These are phyloP conservation scores for Calonectris borealis DNA, from an alignment of 2,113 vertebrate species.

Conservation along the genomic window DNA sequence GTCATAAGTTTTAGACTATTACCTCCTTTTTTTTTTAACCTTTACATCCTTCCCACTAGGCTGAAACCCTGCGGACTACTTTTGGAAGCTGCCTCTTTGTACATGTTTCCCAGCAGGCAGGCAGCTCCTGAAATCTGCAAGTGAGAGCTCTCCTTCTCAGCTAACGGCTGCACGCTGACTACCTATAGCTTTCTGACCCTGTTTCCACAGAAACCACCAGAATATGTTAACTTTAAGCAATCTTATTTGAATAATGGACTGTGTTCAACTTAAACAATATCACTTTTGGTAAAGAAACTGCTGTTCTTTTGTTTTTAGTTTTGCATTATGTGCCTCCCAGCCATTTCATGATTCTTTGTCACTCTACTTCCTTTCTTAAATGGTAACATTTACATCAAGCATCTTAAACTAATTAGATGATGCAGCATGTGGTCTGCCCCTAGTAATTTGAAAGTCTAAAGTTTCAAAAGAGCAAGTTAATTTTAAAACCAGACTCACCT, in stretches of 20 bases:
- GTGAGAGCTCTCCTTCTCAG: slow-evolving; percentile 3
- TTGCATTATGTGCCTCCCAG: not conserved
- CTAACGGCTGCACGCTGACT: not conserved
- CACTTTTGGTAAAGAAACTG: slow-evolving; percentile 12
- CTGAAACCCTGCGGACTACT: not conserved
- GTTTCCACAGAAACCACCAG: slow-evolving; percentile 66
- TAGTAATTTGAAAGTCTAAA: not conserved
- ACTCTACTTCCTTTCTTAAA: not conserved
- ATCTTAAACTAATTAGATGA: not conserved
- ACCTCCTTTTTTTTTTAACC: not conserved
- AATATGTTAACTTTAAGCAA: not conserved
- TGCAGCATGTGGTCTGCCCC: not conserved
- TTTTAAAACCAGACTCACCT: not conserved
- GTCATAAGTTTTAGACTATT: not conserved
- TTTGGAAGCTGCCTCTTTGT: not conserved
- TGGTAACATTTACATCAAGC: not conserved
- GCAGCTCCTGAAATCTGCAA: slow-evolving; percentile 15
- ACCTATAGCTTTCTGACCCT: slow-evolving; percentile 42
- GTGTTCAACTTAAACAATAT: slow-evolving; percentile 19
- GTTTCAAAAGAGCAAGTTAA: not conserved
- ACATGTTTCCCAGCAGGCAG: slow-evolving; percentile 31
- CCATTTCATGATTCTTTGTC: not conserved
- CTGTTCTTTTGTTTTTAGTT: slow-evolving; percentile 1
- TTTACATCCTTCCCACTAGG: not conserved
- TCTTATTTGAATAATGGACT: slow-evolving; percentile 49